phyloP scores from a whole-genome alignment of 2,797 vertebrate species.

The Gephyroberyx darwinii region DNA sequence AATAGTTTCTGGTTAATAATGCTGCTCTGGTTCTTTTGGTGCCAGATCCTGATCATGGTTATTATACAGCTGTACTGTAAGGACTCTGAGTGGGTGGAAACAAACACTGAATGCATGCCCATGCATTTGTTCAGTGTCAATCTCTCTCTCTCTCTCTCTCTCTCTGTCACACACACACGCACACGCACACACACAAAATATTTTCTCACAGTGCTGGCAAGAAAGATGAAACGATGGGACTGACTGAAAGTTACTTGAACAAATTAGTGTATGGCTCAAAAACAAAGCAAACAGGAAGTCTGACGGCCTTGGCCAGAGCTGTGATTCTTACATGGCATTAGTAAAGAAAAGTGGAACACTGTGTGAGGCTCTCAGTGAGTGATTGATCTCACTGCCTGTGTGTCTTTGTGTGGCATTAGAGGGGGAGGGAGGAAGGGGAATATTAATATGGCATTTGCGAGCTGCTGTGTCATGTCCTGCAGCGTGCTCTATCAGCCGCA shows the following conservation, averaged over 20 bases:
- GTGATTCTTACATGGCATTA: conserved; percentile 10
- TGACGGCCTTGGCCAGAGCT: conserved; percentile 9
- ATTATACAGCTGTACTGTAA: not conserved
- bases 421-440: conserved; percentile 40
- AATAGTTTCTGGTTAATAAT: too few species aligned
- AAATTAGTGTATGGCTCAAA: conserved; percentile 5
- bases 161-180: not conserved
- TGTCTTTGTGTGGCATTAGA: conserved; percentile 39
- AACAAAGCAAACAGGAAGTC: conserved; percentile 16
- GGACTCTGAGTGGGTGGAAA: not conserved
- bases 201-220: not conserved
- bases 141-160: not conserved
- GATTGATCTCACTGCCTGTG: conserved; percentile 42
- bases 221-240: not conserved
- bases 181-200: not conserved
- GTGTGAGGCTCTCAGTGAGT: conserved; percentile 19
- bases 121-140: not conserved
- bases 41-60: not conserved
- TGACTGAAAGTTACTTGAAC: conserved; percentile 2
- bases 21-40: not conserved
- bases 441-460: conserved; percentile 55
- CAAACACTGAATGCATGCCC: conserved; percentile 10
- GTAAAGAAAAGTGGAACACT: conserved; percentile 17
- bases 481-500: conserved; percentile 29
- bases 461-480: conserved; percentile 28